These are phyloP conservation scores for Oeneis ivallda DNA, from an alignment of 2,888 invertebrate species.

Conservation along the genomic window DNA sequence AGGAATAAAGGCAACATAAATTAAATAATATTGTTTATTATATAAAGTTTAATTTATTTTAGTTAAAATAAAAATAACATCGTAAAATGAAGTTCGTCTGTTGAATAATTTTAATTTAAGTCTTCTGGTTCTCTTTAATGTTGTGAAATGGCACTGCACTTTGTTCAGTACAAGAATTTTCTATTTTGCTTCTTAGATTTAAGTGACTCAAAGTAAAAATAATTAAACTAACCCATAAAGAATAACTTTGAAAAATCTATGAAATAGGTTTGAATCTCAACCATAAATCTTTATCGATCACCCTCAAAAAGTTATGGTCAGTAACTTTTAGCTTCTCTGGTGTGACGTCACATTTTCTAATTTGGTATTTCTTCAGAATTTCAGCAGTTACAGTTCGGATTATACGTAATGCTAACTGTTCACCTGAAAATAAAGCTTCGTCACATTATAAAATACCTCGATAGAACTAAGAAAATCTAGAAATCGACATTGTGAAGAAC, in stretches of 20 bases:
- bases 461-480: background rate
- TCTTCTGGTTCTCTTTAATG: background rate
- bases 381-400: conserved; percentile 52
- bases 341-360: conserved; percentile 56
- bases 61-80: background rate
- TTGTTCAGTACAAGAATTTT: background rate
- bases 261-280: conserved; percentile 52
- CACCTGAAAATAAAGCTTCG: conserved; percentile 55
- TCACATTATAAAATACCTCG: conserved; percentile 20
- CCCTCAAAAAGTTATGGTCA: conserved; percentile 64
- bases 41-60: background rate
- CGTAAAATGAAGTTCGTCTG: background rate
- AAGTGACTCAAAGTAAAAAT: background rate
- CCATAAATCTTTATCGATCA: conserved; percentile 62
- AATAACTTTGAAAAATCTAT: background rate
- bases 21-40: background rate
- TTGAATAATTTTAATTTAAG: background rate
- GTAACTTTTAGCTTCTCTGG: conserved; percentile 51
- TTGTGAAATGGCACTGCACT: background rate
- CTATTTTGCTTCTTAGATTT: background rate
- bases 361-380: conserved; percentile 54
- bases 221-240: background rate
- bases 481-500: conserved; percentile 2
- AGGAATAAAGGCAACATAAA: background rate
- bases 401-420: conserved; percentile 60